A percentile compares a stretch with the other conserved stretches of the same genome.
phyloP scores from a whole-genome alignment of 2,888 invertebrate species.

The Carcina quercana region DNA sequence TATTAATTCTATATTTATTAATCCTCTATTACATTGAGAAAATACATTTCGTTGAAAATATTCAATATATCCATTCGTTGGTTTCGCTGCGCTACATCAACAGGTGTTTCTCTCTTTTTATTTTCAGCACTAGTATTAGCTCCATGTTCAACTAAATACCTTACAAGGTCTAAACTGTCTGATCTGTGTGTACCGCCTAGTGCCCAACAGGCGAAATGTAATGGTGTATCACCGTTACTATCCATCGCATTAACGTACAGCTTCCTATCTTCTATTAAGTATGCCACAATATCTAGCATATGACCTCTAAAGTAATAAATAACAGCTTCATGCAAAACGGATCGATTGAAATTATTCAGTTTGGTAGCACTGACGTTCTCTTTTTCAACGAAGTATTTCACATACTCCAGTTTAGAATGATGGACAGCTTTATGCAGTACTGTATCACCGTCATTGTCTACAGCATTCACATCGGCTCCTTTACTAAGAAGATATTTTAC shows the following conservation, averaged over 20 bases:
- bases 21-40: no score
- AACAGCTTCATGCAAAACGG: no score
- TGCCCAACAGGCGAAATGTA: slow-evolving; percentile 3
- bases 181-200: no score
- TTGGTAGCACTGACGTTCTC: no score
- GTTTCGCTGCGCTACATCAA: not conserved
- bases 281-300: not conserved
- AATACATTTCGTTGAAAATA: no score
- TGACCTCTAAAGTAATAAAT: no score
- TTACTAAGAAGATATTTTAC: slow-evolving; percentile 1
- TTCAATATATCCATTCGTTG: no score
- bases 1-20: no score
- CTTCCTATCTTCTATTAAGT: not conserved
- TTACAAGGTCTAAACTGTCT: slow-evolving; percentile 1
- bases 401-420: no score
- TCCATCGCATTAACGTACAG: slow-evolving; percentile 4
- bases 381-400: no score
- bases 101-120: not conserved
- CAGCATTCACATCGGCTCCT: slow-evolving; percentile 2
- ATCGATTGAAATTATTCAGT: no score
- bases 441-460: not conserved
- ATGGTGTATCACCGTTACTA: not conserved
- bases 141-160: not conserved
- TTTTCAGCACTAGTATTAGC: not conserved
- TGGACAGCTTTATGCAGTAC: slow-evolving; percentile 4